These are phyloP conservation scores for Oophaga sylvatica DNA, from an alignment of 2,797 vertebrate genomes.

Conservation along the genomic window DNA sequence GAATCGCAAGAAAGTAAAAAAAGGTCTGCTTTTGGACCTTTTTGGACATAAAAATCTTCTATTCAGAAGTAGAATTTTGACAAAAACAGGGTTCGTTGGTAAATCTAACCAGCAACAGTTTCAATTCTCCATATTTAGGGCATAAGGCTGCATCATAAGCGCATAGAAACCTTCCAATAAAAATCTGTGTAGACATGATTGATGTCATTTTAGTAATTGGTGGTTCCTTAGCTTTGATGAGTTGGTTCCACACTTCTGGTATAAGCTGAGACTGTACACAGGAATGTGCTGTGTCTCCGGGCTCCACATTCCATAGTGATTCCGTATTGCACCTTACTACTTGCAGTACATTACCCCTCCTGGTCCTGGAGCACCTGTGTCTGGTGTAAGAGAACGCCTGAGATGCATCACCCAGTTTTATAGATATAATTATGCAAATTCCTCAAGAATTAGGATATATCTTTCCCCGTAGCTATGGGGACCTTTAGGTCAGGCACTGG, in stretches of 20 bases:
- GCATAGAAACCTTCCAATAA: not conserved
- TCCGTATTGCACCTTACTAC: not conserved
- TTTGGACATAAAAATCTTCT: too few species aligned
- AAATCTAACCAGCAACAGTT: too few species aligned
- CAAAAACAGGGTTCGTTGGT: too few species aligned
- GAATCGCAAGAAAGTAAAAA: too few species aligned
- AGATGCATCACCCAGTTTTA: not conserved
- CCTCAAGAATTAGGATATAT: not conserved
- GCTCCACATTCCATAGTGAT: constrained; percentile 22
- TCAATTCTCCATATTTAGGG: not conserved
- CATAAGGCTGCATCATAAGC: not conserved
- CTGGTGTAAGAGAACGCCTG: not conserved
- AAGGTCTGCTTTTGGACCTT: too few species aligned
- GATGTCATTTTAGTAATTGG: not conserved
- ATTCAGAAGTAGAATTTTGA: too few species aligned
- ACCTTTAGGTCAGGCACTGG: not conserved
- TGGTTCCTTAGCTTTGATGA: not conserved
- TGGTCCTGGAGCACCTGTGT: not conserved
- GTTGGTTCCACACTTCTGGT: not conserved
- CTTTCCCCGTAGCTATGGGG: not conserved
- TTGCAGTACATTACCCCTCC: not conserved
- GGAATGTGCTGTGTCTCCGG: constrained; percentile 2
- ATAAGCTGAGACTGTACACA: not conserved
- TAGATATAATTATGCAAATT: not conserved
- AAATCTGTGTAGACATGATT: not conserved